Evolutionary conservation across 2,797 vertebrate species (phyloP).

Genomic region (Protonibea diacanthus): DNA sequence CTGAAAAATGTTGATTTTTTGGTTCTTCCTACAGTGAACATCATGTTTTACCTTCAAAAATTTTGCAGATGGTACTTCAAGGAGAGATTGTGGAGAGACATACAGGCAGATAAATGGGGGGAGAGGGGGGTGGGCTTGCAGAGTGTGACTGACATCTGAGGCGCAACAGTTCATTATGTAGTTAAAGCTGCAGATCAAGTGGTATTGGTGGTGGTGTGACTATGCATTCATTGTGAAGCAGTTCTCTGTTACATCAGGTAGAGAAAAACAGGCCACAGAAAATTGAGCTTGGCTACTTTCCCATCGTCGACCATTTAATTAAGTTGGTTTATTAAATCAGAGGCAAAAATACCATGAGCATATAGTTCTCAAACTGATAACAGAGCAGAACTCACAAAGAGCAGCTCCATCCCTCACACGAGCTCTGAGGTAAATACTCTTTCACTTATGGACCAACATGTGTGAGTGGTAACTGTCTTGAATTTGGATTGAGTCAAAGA

Average conservation of each 20-base stretch:
- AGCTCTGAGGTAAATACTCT: conserved; percentile 37
- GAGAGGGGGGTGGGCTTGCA: conserved; percentile 7
- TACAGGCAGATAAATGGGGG: conserved; percentile 3
- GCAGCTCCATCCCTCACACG: not conserved
- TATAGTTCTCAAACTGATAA: conserved; percentile 47
- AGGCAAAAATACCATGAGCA: conserved; percentile 29
- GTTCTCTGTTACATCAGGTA: conserved; percentile 67
- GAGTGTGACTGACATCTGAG: conserved; percentile 74
- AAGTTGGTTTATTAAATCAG: conserved; percentile 58
- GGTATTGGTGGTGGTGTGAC: conserved; percentile 80
- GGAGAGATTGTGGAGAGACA: not conserved
- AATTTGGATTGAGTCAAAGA: conserved; percentile 28
- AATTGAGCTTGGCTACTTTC: conserved; percentile 71
- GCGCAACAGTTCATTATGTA: conserved; percentile 76
- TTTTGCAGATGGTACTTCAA: not conserved
- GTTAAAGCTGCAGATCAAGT: conserved; percentile 78
- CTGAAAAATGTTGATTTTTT: not conserved
- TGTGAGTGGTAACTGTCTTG: conserved; percentile 24
- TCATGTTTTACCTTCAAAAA: conserved; percentile 1
- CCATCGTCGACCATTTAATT: conserved; percentile 61
- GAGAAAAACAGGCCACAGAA: conserved; percentile 60
- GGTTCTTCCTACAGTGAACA: not conserved
- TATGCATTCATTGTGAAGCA: conserved; percentile 79
- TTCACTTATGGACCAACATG: conserved; percentile 40
- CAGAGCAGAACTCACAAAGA: conserved; percentile 33